Conservation (phyloP, 2,888 invertebrate species). For the Osmoderma eremita region DNA sequence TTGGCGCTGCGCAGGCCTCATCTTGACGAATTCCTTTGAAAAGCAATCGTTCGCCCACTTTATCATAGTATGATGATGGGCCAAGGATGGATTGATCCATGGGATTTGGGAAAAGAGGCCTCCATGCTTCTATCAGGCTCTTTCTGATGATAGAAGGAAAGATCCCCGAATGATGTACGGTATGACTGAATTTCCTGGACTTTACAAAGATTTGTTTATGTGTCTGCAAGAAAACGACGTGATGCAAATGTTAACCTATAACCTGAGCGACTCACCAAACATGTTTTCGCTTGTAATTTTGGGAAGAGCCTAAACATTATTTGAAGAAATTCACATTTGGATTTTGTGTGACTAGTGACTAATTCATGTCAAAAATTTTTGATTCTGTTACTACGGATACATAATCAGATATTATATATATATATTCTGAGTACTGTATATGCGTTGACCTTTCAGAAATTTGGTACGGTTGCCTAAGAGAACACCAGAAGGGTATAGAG, state of each 20-base stretch:
- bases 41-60: neutral
- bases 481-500: slow-evolving; percentile 72
- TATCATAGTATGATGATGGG: neutral
- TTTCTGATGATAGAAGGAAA: slow-evolving; percentile 32
- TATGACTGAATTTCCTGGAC: slow-evolving; percentile 13
- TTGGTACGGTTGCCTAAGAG: slow-evolving; percentile 71
- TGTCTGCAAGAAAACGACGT: slow-evolving; percentile 7
- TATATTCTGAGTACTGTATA: too few species aligned
- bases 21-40: neutral
- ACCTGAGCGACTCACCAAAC: slow-evolving; percentile 5
- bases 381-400: slow-evolving; percentile 5
- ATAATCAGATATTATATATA: too few species aligned
- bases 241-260: neutral
- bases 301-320: slow-evolving; percentile 21
- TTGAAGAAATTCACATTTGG: slow-evolving; percentile 1
- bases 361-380: slow-evolving; percentile 9
- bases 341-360: neutral
- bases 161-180: neutral
- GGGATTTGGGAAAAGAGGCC: slow-evolving; percentile 1
- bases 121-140: slow-evolving; percentile 28
- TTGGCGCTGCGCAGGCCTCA: neutral
- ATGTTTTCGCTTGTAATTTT: slow-evolving; percentile 28
- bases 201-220: neutral
- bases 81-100: neutral
- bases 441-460: slow-evolving; percentile 66